phyloP scores from a whole-genome alignment of 2,113 vertebrate species.

The Pygoscelis antarcticus region DNA sequence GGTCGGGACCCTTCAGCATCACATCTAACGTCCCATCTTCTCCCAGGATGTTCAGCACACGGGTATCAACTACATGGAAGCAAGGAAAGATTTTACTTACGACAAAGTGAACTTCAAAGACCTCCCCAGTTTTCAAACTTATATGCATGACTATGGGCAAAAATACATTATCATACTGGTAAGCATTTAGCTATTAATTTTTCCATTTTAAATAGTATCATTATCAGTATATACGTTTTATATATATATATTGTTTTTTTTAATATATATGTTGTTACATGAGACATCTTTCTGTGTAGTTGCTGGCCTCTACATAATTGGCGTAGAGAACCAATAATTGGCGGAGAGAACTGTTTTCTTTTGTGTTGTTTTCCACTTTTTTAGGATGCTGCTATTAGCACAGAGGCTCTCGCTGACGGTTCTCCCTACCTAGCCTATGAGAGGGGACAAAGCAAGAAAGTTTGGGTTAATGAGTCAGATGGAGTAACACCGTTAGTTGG shows the following conservation, averaged over 20 bases:
- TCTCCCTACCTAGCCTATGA: constrained; percentile 71
- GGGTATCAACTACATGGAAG: constrained; percentile 94
- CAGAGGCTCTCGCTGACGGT: constrained; percentile 25
- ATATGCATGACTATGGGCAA: constrained; percentile 82
- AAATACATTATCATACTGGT: constrained; percentile 90
- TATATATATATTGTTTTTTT: neutral
- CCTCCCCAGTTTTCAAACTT: constrained; percentile 83
- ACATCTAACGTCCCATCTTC: neutral
- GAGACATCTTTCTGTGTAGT: fast-evolving
- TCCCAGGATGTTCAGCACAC: constrained; percentile 88
- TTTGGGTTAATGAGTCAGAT: constrained; percentile 84
- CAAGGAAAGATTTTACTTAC: constrained; percentile 90
- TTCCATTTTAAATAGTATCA: neutral
- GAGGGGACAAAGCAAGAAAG: constrained; percentile 70
- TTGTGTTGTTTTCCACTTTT: neutral
- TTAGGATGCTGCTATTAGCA: constrained; percentile 88
- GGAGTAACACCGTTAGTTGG: constrained; percentile 81
- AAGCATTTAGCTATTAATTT: neutral
- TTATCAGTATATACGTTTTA: neutral
- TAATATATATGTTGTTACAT: no score
- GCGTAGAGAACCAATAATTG: no score
- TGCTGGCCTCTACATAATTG: neutral
- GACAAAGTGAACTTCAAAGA: constrained; percentile 76
- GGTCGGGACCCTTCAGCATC: neutral
- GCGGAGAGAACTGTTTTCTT: neutral